phyloP scores from a whole-genome alignment of 2,888 invertebrate species.

The Unio delphinus region DNA sequence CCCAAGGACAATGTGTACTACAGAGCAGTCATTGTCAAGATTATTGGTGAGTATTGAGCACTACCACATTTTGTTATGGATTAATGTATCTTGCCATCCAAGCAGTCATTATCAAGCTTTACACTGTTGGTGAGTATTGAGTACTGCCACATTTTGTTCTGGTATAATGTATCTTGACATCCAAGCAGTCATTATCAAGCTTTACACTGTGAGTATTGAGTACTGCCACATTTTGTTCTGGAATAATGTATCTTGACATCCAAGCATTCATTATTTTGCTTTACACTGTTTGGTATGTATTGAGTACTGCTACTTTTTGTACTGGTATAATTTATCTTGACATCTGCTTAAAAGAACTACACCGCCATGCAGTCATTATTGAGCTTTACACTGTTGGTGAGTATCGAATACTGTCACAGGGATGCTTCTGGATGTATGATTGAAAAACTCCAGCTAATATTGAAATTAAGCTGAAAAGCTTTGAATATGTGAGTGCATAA shows the following conservation, averaged over 20 bases:
- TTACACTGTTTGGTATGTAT: too few relatives aligned
- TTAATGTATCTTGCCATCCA: slow-evolving; percentile 76
- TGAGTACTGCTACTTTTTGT: too few relatives aligned
- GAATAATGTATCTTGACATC: too few relatives aligned
- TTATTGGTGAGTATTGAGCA: not conserved
- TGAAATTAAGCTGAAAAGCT: too few relatives aligned
- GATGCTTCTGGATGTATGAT: too few relatives aligned
- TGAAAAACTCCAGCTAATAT: too few relatives aligned
- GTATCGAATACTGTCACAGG: not conserved
- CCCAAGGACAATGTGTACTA: slow-evolving; percentile 86
- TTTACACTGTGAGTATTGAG: slow-evolving; percentile 52
- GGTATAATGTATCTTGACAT: slow-evolving; percentile 74
- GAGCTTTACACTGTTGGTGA: slow-evolving; percentile 70
- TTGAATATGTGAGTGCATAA: too few relatives aligned
- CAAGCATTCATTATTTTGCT: too few relatives aligned
- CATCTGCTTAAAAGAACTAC: slow-evolving; percentile 83
- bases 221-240: not conserved
- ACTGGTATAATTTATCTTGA: slow-evolving; percentile 71
- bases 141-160: not conserved
- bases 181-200: slow-evolving; percentile 80
- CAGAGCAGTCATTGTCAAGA: slow-evolving; percentile 80
- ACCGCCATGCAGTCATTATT: slow-evolving; percentile 84
- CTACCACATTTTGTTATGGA: slow-evolving; percentile 5
- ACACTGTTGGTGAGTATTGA: slow-evolving; percentile 1
- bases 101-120: slow-evolving; percentile 76